A percentile compares a stretch with the other conserved stretches of the same genome.
Conservation (phyloP, 2,888 invertebrate species). For the Pristionchus arcanus region DNA sequence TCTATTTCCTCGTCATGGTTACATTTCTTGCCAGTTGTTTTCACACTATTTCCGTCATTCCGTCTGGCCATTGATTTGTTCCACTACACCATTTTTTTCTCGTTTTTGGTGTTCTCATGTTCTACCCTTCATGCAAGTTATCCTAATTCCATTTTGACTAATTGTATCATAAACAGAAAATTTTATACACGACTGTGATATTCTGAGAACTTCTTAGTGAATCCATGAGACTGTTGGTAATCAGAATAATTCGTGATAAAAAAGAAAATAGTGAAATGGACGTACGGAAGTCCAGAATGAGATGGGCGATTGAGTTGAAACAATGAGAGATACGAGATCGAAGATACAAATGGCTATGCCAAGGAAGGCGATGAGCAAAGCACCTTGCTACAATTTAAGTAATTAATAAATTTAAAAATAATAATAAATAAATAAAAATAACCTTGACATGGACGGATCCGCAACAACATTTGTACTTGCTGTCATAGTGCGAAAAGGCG, state of each 20-base stretch:
- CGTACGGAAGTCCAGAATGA: slow-evolving; percentile 56
- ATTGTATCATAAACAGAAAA: no score
- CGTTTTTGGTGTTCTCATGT: no score
- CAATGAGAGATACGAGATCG: slow-evolving; percentile 57
- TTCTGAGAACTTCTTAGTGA: background rate
- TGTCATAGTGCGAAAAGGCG: slow-evolving; percentile 59
- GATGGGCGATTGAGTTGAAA: slow-evolving; percentile 54
- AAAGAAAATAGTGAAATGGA: background rate
- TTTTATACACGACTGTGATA: no score
- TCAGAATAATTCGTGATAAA: background rate
- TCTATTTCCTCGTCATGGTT: no score
- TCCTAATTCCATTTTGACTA: no score
- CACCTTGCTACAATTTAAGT: slow-evolving; percentile 59
- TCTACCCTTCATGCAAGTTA: no score
- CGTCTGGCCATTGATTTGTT: no score
- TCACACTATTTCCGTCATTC: no score
- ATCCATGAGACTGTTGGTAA: background rate
- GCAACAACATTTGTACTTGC: slow-evolving; percentile 66
- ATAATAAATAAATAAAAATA: background rate
- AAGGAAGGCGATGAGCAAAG: slow-evolving; percentile 59
- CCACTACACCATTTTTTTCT: no score
- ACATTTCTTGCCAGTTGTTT: no score
- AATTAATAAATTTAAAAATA: background rate
- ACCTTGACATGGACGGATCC: slow-evolving; percentile 64
- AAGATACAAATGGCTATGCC: slow-evolving; percentile 57